A percentile compares a stretch with the other conserved stretches of the same genome.
These are phyloP conservation scores for Chaetops frenatus DNA, from an alignment of 2,113 vertebrate species.

Conservation along the genomic window DNA sequence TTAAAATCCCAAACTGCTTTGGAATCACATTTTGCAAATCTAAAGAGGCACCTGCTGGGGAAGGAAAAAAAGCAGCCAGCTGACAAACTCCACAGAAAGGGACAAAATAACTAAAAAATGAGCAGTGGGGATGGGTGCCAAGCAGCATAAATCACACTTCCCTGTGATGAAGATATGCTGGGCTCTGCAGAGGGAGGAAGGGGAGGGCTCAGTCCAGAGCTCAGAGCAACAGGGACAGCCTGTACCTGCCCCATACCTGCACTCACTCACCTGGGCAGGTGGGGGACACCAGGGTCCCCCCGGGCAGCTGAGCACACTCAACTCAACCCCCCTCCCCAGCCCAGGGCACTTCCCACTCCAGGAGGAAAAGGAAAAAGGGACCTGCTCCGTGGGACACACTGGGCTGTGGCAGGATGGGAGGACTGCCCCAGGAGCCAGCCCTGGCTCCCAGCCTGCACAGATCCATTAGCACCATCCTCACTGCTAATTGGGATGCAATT, in stretches of 20 bases:
- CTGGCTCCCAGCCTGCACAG: neutral
- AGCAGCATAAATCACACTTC: neutral
- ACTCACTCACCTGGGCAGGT: neutral
- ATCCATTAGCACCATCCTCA: neutral
- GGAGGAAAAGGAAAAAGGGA: neutral
- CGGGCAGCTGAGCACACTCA: neutral
- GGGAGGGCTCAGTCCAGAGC: neutral
- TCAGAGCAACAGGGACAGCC: neutral
- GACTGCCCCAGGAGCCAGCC: neutral
- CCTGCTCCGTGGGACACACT: fast-evolving
- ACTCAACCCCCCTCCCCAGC: neutral
- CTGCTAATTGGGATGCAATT: neutral
- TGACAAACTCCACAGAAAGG: neutral
- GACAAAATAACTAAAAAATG: conserved; percentile 19
- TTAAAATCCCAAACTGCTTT: neutral
- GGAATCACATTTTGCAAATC: neutral
- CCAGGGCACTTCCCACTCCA: neutral
- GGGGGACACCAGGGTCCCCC: neutral
- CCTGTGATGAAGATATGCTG: neutral
- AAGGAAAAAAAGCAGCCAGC: neutral
- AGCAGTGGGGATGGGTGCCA: neutral
- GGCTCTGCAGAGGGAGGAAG: neutral
- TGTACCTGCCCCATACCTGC: neutral
- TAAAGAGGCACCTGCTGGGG: neutral
- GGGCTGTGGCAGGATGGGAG: fast-evolving